These are phyloP conservation scores for Chaetophractus vellerosus DNA, from an alignment of 2,797 vertebrate species.

Conservation along the genomic window DNA sequence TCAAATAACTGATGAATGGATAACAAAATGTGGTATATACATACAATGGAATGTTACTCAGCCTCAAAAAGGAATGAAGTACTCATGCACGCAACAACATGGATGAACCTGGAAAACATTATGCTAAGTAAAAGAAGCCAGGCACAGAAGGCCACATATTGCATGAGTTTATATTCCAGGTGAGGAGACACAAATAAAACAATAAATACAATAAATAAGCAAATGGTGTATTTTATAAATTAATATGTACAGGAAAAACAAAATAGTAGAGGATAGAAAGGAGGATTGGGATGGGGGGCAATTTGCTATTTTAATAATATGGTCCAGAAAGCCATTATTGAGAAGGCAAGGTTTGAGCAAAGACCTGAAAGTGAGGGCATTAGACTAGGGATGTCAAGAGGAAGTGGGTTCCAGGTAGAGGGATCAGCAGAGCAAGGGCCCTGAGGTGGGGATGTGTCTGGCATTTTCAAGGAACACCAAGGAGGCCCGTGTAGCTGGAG, in stretches of 20 bases:
- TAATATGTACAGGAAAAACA: background rate
- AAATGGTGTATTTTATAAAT: background rate
- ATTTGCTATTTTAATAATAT: background rate
- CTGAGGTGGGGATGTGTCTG: background rate
- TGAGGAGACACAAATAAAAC: background rate
- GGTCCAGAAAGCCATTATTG: background rate
- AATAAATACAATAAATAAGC: background rate
- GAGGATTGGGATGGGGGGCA: accelerated
- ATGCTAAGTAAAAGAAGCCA: background rate
- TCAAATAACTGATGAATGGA: background rate
- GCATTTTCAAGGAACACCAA: background rate
- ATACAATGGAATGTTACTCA: background rate
- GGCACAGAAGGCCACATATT: background rate
- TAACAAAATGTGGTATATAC: background rate
- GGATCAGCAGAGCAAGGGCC: background rate
- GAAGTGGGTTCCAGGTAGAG: background rate
- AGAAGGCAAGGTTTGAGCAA: background rate
- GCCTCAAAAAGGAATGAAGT: background rate
- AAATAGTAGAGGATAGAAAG: background rate
- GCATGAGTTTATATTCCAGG: background rate
- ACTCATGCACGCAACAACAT: background rate
- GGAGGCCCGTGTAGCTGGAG: background rate
- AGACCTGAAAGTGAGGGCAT: background rate
- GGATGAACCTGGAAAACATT: background rate
- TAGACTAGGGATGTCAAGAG: background rate